Evolutionary conservation across 2,113 vertebrate genomes (phyloP).

Genomic region (Nymphicus hollandicus): DNA sequence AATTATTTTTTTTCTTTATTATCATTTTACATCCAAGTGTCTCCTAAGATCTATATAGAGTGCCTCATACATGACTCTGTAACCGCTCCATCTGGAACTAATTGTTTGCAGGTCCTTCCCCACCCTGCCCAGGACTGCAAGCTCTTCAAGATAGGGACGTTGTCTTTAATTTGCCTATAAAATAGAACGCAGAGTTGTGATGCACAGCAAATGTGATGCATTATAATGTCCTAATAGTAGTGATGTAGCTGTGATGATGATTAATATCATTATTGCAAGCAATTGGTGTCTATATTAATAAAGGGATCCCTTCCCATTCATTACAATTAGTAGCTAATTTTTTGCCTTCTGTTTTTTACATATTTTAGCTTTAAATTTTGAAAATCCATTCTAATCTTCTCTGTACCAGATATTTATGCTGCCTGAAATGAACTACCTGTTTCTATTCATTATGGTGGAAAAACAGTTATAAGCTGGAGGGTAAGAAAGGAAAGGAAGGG

Average conservation of each 20-base stretch:
- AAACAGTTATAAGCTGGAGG: neutral
- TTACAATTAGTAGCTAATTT: neutral
- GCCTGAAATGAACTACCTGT: neutral
- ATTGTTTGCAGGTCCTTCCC: neutral
- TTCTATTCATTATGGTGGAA: neutral
- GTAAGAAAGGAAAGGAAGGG: neutral
- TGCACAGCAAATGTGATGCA: neutral
- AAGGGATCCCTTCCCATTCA: neutral
- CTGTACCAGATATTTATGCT: neutral
- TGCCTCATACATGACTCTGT: neutral
- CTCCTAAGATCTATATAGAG: neutral
- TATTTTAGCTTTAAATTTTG: neutral
- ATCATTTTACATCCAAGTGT: neutral
- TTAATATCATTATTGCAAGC: neutral
- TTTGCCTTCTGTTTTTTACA: neutral
- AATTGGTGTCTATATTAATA: neutral
- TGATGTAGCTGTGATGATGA: neutral
- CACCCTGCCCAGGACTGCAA: neutral
- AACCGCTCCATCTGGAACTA: neutral
- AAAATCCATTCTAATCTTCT: neutral
- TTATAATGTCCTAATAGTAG: neutral
- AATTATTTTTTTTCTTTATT: neutral
- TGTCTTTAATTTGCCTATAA: neutral
- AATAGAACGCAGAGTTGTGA: neutral
- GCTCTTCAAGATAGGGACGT: neutral